Percentiles rank a stretch among this genome's conserved stretches.
phyloP scores from a whole-genome alignment of 2,888 invertebrate species.

The Macrosiphum euphorbiae region DNA sequence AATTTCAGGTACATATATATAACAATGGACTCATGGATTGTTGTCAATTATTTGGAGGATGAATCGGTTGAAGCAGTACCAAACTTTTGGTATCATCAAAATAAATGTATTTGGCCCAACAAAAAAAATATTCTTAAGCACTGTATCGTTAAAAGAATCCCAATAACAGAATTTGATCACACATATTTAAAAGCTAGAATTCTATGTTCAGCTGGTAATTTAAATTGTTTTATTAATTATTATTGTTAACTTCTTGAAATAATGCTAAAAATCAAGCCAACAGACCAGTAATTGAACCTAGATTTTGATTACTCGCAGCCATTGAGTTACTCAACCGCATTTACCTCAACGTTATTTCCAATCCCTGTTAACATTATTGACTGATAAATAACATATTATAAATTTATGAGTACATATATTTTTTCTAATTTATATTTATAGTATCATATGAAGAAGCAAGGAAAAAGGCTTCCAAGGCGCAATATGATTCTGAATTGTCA shows the following conservation, averaged over 20 bases:
- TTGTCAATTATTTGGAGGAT: background rate
- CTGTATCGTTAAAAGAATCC: background rate
- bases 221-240: constrained; percentile 7
- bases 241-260: constrained; percentile 6
- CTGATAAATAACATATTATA: constrained; percentile 1
- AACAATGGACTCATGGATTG: constrained; percentile 5
- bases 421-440: constrained; percentile 12
- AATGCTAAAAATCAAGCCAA: constrained; percentile 9
- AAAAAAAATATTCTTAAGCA: constrained; percentile 26
- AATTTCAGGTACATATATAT: background rate
- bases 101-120: background rate
- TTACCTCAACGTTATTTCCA: background rate
- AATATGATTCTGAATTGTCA: constrained; percentile 14
- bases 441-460: constrained; percentile 1
- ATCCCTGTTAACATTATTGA: background rate
- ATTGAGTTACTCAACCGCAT: background rate
- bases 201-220: constrained; percentile 10
- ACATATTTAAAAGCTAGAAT: constrained; percentile 3
- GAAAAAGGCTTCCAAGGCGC: background rate
- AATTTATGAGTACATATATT: constrained; percentile 1
- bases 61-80: background rate
- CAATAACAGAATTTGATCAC: constrained; percentile 28
- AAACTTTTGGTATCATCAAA: constrained; percentile 13
- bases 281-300: background rate
- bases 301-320: background rate